Conservation (phyloP, 2,888 invertebrate genomes). For the Drosophila yooni region DNA sequence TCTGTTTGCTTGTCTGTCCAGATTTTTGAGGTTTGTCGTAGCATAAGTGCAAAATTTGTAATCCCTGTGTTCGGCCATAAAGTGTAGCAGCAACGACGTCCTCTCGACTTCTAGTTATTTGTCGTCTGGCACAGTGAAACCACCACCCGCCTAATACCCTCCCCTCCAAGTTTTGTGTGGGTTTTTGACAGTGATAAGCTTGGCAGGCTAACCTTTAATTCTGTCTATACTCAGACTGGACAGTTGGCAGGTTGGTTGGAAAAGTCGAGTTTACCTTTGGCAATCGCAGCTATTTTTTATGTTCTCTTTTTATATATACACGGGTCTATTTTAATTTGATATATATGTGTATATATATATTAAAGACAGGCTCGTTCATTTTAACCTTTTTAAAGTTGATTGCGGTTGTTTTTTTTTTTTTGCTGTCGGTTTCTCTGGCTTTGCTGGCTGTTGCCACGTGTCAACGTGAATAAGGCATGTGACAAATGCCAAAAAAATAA, state of each 20-base stretch:
- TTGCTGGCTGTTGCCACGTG: conserved; percentile 20
- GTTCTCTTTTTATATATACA: conserved; percentile 5
- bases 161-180: background rate
- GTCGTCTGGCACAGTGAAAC: conserved; percentile 29
- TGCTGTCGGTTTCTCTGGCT: background rate
- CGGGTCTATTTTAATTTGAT: conserved; percentile 1
- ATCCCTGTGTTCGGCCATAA: conserved; percentile 61
- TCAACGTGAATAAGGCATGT: conserved; percentile 52
- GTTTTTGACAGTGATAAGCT: conserved; percentile 64
- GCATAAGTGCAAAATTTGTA: conserved; percentile 78
- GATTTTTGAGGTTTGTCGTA: conserved; percentile 38
- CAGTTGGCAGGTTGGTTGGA: conserved; percentile 6
- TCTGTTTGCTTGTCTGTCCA: background rate
- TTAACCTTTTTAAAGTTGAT: conserved; percentile 19
- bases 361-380: conserved; percentile 51
- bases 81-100: conserved; percentile 46
- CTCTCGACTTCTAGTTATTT: conserved; percentile 21
- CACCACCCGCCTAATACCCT: background rate
- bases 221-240: conserved; percentile 35
- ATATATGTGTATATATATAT: background rate
- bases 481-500: conserved; percentile 50
- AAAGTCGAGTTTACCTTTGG: conserved; percentile 30
- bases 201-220: conserved; percentile 50
- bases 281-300: conserved; percentile 15
- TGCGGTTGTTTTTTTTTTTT: background rate